A percentile compares a stretch with the other conserved stretches of the same genome.
Evolutionary conservation across 64 coral and sea anemone species (phyloP).

Genomic region (Stichodactyla mertensii): DNA sequence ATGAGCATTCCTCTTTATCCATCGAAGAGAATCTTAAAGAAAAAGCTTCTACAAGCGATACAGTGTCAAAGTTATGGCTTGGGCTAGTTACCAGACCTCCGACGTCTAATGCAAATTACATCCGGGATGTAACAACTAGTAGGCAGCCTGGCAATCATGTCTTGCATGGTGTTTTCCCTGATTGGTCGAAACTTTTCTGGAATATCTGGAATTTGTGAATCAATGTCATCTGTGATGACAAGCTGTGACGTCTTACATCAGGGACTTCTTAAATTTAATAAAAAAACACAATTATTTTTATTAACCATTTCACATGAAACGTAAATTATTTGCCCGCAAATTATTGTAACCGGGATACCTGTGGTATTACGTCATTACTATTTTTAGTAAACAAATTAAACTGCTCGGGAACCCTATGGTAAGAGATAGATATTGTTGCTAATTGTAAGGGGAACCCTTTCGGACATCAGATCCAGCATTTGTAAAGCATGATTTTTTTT

Average conservation of each 20-base stretch:
- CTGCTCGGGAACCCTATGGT: background rate
- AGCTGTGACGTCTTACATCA: background rate
- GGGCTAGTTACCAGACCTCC: constrained; percentile 37
- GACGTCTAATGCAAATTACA: background rate
- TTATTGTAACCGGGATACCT: background rate
- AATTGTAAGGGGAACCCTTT: background rate
- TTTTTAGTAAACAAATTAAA: background rate
- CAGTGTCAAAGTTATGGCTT: constrained; percentile 92
- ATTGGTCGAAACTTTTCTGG: background rate
- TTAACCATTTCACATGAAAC: background rate
- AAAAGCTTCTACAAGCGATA: constrained; percentile 82
- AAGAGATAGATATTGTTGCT: background rate
- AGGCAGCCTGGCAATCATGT: background rate
- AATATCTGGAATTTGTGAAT: background rate
- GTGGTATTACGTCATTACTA: background rate
- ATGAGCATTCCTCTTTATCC: constrained; percentile 91
- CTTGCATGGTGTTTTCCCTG: background rate
- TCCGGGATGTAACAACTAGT: background rate
- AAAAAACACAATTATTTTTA: background rate
- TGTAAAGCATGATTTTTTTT: background rate
- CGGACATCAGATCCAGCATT: background rate
- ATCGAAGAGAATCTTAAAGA: constrained; percentile 72
- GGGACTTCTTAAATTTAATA: background rate
- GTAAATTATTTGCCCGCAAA: background rate
- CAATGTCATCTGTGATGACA: constrained; percentile 2